These are phyloP conservation scores for Magallana angulata DNA, from an alignment of 1,140 invertebrate species.

Conservation along the genomic window DNA sequence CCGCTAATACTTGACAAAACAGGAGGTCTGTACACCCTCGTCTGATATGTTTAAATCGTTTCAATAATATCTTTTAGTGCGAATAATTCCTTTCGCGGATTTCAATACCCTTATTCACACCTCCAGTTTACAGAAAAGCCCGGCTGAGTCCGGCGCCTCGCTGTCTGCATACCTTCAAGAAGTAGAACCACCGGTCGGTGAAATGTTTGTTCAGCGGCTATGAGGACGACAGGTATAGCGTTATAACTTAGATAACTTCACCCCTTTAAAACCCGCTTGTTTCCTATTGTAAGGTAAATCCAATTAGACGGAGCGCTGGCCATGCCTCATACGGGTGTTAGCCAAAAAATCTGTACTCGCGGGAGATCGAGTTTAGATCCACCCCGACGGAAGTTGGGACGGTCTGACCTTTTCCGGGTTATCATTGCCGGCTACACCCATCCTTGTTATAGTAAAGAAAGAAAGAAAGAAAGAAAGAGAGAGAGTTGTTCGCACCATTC, in stretches of 20 bases:
- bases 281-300: slow-evolving; percentile 55
- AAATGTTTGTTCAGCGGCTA: slow-evolving; percentile 54
- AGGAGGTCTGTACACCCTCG: slow-evolving; percentile 22
- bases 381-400: no score
- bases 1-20: slow-evolving; percentile 36
- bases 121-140: slow-evolving; percentile 53
- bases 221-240: slow-evolving; percentile 44
- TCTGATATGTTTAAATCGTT: slow-evolving; percentile 51
- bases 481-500: no score
- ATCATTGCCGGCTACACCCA: no score
- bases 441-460: no score
- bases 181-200: slow-evolving; percentile 55
- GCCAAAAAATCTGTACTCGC: neutral
- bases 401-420: no score
- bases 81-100: slow-evolving; percentile 57
- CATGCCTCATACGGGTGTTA: slow-evolving; percentile 17
- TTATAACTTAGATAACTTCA: slow-evolving; percentile 57
- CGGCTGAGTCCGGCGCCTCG: slow-evolving; percentile 57
- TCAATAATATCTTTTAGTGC: slow-evolving; percentile 60
- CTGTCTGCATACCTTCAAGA: slow-evolving; percentile 58
- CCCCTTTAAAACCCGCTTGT: slow-evolving; percentile 50
- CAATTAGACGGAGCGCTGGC: slow-evolving; percentile 48
- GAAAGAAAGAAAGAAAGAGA: no score
- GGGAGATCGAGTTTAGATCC: neutral
- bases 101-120: slow-evolving; percentile 60